phyloP scores from a whole-genome alignment of 2,888 invertebrate genomes.

The Terebella lapidaria region DNA sequence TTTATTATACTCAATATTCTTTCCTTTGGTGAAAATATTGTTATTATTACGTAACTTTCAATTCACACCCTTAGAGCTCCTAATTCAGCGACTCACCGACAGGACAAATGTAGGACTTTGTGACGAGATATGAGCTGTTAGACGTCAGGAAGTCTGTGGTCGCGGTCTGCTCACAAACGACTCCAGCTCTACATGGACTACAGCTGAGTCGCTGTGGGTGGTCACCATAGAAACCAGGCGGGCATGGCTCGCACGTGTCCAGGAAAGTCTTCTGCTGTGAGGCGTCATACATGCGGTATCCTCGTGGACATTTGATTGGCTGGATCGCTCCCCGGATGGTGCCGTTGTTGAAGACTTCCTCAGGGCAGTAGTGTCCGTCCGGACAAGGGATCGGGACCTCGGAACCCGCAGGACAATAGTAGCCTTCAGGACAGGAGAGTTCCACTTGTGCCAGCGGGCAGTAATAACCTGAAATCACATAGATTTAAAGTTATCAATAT shows the following conservation, averaged over 20 bases:
- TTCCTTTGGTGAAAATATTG: too few species aligned
- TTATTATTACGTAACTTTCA: too few species aligned
- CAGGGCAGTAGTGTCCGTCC: slow-evolving; percentile 40
- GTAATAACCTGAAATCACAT: slow-evolving; percentile 39
- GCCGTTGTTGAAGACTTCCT: too few species aligned
- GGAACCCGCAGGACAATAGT: slow-evolving; percentile 44
- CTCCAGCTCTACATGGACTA: slow-evolving; percentile 43
- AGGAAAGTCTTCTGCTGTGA: slow-evolving; percentile 34
- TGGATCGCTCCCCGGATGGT: slow-evolving; percentile 42
- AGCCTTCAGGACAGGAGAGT: slow-evolving; percentile 43
- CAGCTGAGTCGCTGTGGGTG: slow-evolving; percentile 37
- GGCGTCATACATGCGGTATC: slow-evolving; percentile 43
- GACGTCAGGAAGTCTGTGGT: slow-evolving; percentile 41
- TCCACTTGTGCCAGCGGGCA: slow-evolving; percentile 43
- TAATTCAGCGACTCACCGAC: too few species aligned
- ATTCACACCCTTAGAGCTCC: too few species aligned
- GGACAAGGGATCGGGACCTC: slow-evolving; percentile 40
- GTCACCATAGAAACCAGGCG: slow-evolving; percentile 43
- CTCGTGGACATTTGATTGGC: slow-evolving; percentile 44
- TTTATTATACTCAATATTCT: too few species aligned
- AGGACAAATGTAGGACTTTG: slow-evolving; percentile 45
- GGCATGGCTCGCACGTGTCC: slow-evolving; percentile 47
- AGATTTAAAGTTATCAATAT: too few species aligned
- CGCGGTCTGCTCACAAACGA: slow-evolving; percentile 41
- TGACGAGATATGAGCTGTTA: slow-evolving; percentile 36